Base-by-base conservation (phyloP, 2,113 vertebrate species). In the Acinonyx jubatus region DNA sequence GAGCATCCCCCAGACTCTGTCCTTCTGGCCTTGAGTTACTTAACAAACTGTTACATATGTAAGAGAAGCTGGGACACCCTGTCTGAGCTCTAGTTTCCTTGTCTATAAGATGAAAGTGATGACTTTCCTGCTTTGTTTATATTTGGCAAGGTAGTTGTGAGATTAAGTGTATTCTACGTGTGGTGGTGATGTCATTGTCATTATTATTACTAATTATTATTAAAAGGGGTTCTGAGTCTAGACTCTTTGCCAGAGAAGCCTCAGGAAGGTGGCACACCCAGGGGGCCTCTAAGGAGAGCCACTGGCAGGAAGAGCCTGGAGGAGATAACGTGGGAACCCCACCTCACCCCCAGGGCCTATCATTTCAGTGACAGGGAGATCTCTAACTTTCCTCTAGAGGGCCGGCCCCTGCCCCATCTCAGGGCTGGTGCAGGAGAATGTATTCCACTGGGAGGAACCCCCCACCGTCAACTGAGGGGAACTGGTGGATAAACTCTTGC, bases 81-180 rank as follows among this genome's bases (percentile, higher is more conserved):
- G 29, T 61, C 57, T 23, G 21, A 25, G 21, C 57, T 18, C 23
- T 21, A 61, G 57, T 23, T 61, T 61, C 57, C 71, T 45, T 57
- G 15, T 63, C 45, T 92, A 41, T 87, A 81, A 93, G 79, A 38
- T 89, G 48, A 36, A 38, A 74, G 27, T 31, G 88, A 29, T 68
- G 45, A 27, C 8, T 48, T 33, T 10, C 33, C 13, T 88, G 71
- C 61, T 76, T 69, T 50, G 23, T 74, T 80, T 31, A 9, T 55
- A 10, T 63, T 52, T 63, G 33, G 61, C 63, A 41, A 65, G 16
- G 79, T 55, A 83, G 8, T 57, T 31, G 2, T 4, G 10, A 80
- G 69, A 45, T 68, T 48, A 25, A 31, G 78, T 61, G 85, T 55
- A 0, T 68, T 74, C 69, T n/a, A 0, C 31, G 27, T 50, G 66